These are phyloP conservation scores for Stichopus chloronotus DNA, from an alignment of 35 echinoderm and acorn worm genomes.

Conservation along the genomic window DNA sequence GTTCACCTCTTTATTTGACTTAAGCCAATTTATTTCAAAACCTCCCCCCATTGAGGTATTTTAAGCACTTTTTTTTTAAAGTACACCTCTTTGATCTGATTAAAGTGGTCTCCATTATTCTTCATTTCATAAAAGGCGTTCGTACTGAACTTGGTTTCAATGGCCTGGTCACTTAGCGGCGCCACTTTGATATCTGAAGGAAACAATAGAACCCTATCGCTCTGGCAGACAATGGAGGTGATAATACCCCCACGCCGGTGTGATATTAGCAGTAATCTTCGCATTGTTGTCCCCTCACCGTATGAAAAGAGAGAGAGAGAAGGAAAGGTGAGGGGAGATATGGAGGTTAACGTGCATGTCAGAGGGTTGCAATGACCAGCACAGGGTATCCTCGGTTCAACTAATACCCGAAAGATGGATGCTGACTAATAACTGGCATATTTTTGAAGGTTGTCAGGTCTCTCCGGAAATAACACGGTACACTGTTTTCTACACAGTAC, in stretches of 20 bases:
- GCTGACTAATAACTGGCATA: no score
- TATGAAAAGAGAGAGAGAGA: no score
- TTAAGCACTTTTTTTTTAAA: slow-evolving; percentile 31
- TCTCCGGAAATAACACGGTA: no score
- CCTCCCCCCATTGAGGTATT: slow-evolving; percentile 8
- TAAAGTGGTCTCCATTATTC: neutral
- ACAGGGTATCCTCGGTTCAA: no score
- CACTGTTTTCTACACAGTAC: no score
- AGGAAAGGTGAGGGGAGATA: no score
- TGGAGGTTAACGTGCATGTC: no score
- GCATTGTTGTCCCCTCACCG: neutral
- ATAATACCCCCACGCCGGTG: slow-evolving; percentile 46
- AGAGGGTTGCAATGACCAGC: no score
- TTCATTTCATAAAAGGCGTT: slow-evolving; percentile 26
- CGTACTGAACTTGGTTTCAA: slow-evolving; percentile 30
- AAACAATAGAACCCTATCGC: neutral
- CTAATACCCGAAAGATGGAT: no score
- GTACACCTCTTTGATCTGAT: slow-evolving; percentile 32
- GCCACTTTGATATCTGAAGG: neutral
- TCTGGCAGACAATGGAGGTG: slow-evolving; percentile 10
- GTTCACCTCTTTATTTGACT: neutral
- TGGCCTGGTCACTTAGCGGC: slow-evolving; percentile 36
- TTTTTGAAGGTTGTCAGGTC: no score
- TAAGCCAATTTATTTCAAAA: slow-evolving; percentile 38
- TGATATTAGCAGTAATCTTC: slow-evolving; percentile 24